phyloP scores from a whole-genome alignment of 2,888 invertebrate genomes.

The Tenthredo livida region DNA sequence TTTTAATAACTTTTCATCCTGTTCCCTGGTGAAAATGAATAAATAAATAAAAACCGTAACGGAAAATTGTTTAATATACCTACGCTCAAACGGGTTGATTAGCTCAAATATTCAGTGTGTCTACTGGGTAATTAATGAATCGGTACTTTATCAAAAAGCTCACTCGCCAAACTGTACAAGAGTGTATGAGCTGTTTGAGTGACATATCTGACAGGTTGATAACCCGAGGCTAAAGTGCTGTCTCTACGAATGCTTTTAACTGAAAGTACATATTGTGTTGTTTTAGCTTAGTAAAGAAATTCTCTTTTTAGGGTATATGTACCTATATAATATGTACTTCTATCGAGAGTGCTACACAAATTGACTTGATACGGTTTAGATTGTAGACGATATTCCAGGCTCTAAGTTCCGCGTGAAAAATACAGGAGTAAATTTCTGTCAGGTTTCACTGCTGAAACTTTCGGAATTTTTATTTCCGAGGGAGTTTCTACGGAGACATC shows the following conservation, averaged over 20 bases:
- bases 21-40: not conserved
- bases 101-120: not conserved
- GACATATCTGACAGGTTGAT: slow-evolving; percentile 15
- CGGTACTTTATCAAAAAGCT: not conserved
- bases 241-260: slow-evolving; percentile 26
- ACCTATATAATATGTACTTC: not conserved
- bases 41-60: not conserved
- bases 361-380: not conserved
- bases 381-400: not conserved
- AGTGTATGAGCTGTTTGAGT: slow-evolving; percentile 1
- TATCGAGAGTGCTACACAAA: slow-evolving; percentile 15
- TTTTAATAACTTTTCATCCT: not conserved
- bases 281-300: not conserved
- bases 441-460: not conserved
- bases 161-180: slow-evolving; percentile 17
- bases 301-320: not conserved
- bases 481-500: not conserved
- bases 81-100: not conserved
- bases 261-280: not conserved
- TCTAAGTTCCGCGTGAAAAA: not conserved
- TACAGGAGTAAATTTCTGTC: not conserved
- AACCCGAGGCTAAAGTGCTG: slow-evolving; percentile 17
- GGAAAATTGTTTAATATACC: not conserved
- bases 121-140: slow-evolving; percentile 9
- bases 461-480: not conserved